Conservation (phyloP, 2,113 vertebrate genomes). For the Aphyosemion australe region DNA sequence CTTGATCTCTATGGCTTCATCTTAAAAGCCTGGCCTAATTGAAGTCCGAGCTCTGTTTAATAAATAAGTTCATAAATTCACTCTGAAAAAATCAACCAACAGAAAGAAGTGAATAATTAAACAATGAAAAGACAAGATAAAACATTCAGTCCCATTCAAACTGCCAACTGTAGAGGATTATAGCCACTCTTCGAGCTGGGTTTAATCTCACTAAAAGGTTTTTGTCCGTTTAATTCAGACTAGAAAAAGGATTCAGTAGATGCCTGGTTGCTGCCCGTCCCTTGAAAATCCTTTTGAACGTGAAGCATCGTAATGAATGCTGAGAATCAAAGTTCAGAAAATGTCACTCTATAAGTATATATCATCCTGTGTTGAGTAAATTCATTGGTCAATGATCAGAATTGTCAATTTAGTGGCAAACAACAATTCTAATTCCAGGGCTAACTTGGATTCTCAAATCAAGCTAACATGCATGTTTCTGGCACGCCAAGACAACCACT, state of each 20-base stretch:
- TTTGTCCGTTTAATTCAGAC: neutral
- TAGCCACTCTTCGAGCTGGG: neutral
- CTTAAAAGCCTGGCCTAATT: constrained; percentile 15
- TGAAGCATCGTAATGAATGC: neutral
- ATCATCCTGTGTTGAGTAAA: no score
- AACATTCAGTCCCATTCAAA: neutral
- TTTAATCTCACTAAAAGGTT: constrained; percentile 1
- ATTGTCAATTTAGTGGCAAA: no score
- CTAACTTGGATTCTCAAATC: no score
- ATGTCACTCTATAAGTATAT: no score
- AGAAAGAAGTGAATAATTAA: neutral
- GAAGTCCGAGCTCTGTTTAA: neutral
- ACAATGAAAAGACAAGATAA: neutral
- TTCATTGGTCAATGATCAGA: no score
- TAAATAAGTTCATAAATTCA: neutral
- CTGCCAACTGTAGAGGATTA: neutral
- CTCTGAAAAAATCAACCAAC: neutral
- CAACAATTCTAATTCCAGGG: no score
- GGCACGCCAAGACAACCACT: no score
- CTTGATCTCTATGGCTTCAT: constrained; percentile 1
- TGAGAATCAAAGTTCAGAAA: neutral
- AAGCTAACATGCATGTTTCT: no score
- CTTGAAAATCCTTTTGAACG: neutral
- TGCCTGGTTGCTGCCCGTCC: neutral
- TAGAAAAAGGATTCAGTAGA: neutral